Conservation (phyloP, 2,113 vertebrate species). For the Sarotherodon lohbergeri region DNA sequence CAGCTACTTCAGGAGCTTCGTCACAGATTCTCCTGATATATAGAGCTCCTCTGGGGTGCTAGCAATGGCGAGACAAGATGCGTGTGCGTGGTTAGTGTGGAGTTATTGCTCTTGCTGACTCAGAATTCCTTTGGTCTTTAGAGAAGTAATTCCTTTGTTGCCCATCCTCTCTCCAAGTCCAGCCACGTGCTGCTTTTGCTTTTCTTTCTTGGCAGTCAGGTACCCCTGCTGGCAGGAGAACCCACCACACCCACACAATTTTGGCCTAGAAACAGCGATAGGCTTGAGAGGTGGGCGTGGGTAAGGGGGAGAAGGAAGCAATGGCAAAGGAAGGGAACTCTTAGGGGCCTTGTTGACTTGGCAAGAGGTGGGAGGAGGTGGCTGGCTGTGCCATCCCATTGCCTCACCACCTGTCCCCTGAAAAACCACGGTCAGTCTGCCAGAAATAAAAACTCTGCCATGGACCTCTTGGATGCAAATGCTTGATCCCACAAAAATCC, state of each 20-base stretch:
- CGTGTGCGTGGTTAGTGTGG: neutral
- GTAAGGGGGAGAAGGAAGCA: conserved; percentile 2
- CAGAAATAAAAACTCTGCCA: conserved; percentile 27
- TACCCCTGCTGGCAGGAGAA: conserved; percentile 45
- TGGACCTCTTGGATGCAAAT: conserved; percentile 5
- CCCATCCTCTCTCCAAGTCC: conserved; percentile 1
- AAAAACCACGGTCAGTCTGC: conserved; percentile 18
- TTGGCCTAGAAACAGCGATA: conserved; percentile 48
- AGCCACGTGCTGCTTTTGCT: neutral
- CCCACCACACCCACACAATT: conserved; percentile 45
- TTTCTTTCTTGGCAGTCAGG: conserved; percentile 50
- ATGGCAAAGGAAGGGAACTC: conserved; percentile 22
- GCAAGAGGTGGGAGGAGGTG: conserved; percentile 54
- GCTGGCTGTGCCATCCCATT: conserved; percentile 56
- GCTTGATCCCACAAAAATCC: neutral
- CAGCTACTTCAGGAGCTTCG: conserved; percentile 45
- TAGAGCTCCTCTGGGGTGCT: conserved; percentile 1
- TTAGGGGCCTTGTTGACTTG: conserved; percentile 52
- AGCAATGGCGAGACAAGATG: conserved; percentile 25
- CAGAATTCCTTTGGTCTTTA: conserved; percentile 53
- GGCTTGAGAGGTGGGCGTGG: conserved; percentile 28
- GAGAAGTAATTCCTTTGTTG: conserved; percentile 45
- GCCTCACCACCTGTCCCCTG: conserved; percentile 69
- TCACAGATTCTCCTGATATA: conserved; percentile 42
- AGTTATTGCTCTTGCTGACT: conserved; percentile 57